Percentiles rank a stretch among this genome's conserved stretches.
phyloP scores from a whole-genome alignment of 2,888 invertebrate species.

The Chamaedrilus cognettii region DNA sequence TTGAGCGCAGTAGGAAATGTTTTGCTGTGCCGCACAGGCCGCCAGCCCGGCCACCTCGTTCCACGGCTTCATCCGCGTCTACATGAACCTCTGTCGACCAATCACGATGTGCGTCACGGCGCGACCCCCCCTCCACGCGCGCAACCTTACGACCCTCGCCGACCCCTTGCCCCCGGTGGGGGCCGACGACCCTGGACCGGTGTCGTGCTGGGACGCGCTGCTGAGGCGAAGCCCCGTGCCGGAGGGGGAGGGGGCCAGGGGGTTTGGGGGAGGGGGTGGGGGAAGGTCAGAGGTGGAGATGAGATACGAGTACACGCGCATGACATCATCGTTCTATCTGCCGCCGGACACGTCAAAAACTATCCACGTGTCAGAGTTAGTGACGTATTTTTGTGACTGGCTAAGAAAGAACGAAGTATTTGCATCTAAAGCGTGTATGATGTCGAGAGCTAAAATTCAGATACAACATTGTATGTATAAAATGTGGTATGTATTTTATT shows the following conservation, averaged over 20 bases:
- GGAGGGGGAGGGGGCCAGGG: too few species aligned
- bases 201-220: too few species aligned
- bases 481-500: too few species aligned
- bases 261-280: neutral
- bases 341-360: constrained; percentile 65
- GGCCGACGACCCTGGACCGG: neutral
- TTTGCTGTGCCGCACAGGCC: too few species aligned
- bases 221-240: too few species aligned
- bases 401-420: too few species aligned
- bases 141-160: neutral
- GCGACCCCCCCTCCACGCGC: constrained; percentile 56
- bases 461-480: too few species aligned
- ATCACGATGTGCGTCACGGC: constrained; percentile 65
- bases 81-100: constrained; percentile 64
- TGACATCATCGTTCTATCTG: constrained; percentile 61
- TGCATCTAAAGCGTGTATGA: too few species aligned
- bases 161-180: neutral
- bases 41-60: too few species aligned
- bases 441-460: too few species aligned
- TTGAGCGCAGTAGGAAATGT: too few species aligned
- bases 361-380: constrained; percentile 58
- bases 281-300: neutral
- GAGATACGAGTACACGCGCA: neutral
- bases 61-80: constrained; percentile 62
- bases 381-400: too few species aligned